A percentile compares a stretch with the other conserved stretches of the same genome.
Evolutionary conservation across 2,113 vertebrate species (phyloP).

Genomic region (Ptilonorhynchus violaceus): DNA sequence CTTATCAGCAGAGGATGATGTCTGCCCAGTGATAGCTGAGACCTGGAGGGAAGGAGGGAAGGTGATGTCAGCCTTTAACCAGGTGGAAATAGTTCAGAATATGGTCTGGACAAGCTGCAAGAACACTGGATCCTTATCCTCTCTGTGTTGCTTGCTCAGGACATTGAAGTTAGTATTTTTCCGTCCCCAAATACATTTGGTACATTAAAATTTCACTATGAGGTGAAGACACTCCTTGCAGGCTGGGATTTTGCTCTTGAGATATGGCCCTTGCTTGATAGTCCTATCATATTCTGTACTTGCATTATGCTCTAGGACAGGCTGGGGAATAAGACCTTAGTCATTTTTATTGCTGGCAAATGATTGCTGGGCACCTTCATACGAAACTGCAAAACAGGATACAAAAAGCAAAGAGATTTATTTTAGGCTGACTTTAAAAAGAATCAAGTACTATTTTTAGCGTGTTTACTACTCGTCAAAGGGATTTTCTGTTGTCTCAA

Average conservation of each 20-base stretch:
- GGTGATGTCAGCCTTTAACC: background rate
- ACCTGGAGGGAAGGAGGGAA: background rate
- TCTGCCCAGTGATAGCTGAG: background rate
- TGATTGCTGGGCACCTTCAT: background rate
- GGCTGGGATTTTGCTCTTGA: background rate
- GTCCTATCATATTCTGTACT: background rate
- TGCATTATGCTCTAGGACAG: background rate
- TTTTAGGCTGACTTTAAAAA: slow-evolving; percentile 39
- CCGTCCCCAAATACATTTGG: background rate
- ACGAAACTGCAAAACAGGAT: background rate
- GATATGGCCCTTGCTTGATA: background rate
- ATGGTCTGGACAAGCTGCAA: background rate
- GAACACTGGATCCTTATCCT: background rate
- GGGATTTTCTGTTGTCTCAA: slow-evolving; percentile 57
- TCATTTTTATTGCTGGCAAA: background rate
- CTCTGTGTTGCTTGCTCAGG: background rate
- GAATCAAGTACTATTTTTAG: slow-evolving; percentile 29
- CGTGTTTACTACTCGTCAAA: slow-evolving; percentile 61
- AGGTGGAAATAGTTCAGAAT: background rate
- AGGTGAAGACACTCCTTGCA: background rate
- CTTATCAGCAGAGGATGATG: background rate
- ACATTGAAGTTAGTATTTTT: background rate
- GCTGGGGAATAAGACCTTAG: background rate
- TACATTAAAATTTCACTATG: background rate
- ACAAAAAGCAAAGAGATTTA: slow-evolving; percentile 8